phyloP scores from a whole-genome alignment of 2,797 vertebrate species.

The Xiphophorus birchmanni region DNA sequence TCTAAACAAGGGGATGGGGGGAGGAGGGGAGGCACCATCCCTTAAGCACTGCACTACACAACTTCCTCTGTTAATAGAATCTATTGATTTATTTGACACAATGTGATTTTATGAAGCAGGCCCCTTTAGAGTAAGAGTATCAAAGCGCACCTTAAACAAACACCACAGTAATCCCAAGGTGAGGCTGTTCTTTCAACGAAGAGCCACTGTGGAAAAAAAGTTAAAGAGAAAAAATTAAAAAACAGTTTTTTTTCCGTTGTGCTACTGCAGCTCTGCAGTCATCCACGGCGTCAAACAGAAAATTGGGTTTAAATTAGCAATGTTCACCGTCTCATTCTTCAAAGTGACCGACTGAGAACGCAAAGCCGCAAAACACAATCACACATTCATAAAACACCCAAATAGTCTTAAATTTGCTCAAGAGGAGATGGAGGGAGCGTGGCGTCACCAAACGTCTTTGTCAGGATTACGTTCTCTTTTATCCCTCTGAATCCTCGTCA shows the following conservation, averaged over 20 bases:
- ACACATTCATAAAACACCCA: conserved; percentile 37
- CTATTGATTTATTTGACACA: conserved; percentile 82
- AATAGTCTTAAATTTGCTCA: conserved; percentile 54
- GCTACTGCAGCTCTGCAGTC: conserved; percentile 23
- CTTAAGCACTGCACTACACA: conserved; percentile 69
- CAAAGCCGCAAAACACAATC: conserved; percentile 29
- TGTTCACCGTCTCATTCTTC: conserved; percentile 13
- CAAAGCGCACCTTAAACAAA: conserved; percentile 78
- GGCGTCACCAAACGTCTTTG: conserved; percentile 59
- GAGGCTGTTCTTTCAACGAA: conserved; percentile 59
- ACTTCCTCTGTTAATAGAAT: conserved; percentile 77
- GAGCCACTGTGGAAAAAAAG: conserved; percentile 35
- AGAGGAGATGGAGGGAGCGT: conserved; percentile 54
- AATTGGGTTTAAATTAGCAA: conserved; percentile 29
- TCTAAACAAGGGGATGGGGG: conserved; percentile 46
- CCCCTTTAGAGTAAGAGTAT: conserved; percentile 72
- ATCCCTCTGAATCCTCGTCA: conserved; percentile 75
- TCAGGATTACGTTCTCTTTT: conserved; percentile 72
- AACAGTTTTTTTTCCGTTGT: conserved; percentile 23
- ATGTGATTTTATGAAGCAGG: conserved; percentile 78
- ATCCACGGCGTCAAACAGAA: conserved; percentile 23
- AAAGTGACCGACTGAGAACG: conserved; percentile 15
- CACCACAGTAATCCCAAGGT: conserved; percentile 70
- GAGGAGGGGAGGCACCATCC: conserved; percentile 28
- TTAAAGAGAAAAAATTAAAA: not conserved